Evolutionary conservation across 2,888 invertebrate species (phyloP).

Genomic region (Keiferia lycopersicella): DNA sequence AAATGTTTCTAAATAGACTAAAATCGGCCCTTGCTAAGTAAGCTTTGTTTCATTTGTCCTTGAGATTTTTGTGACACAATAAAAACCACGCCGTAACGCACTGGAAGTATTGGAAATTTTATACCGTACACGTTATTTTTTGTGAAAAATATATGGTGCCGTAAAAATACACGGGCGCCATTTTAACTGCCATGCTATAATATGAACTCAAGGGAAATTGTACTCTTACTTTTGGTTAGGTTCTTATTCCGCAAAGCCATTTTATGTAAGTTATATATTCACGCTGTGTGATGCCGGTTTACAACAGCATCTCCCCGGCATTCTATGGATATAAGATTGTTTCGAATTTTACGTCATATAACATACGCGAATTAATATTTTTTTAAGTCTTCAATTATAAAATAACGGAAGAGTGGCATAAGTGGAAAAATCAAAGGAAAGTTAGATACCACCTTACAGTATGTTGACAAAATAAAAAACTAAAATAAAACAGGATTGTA

Average conservation of each 20-base stretch:
- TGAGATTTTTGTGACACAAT: conserved; percentile 28
- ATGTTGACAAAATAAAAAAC: too few species aligned
- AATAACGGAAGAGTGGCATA: too few species aligned
- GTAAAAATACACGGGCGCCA: conserved; percentile 21
- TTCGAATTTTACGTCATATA: too few species aligned
- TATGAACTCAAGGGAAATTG: conserved; percentile 6
- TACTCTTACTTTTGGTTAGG: neutral
- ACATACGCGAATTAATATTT: too few species aligned
- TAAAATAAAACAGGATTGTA: too few species aligned
- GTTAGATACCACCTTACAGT: too few species aligned
- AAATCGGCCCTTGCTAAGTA: neutral
- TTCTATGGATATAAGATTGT: too few species aligned
- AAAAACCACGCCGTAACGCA: conserved; percentile 25
- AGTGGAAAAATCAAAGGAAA: too few species aligned
- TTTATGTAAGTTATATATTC: too few species aligned
- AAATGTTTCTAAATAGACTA: neutral
- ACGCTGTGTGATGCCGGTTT: too few species aligned
- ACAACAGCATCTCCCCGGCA: too few species aligned
- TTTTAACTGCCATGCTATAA: conserved; percentile 18
- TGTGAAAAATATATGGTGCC: conserved; percentile 25
- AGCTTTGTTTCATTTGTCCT: conserved; percentile 14
- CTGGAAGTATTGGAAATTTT: conserved; percentile 20
- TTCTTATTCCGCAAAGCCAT: neutral
- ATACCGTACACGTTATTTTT: conserved; percentile 22
- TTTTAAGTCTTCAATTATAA: too few species aligned